Percentiles rank a stretch among this genome's conserved stretches.
phyloP scores from a whole-genome alignment of 2,888 invertebrate genomes.

The Dione juno region DNA sequence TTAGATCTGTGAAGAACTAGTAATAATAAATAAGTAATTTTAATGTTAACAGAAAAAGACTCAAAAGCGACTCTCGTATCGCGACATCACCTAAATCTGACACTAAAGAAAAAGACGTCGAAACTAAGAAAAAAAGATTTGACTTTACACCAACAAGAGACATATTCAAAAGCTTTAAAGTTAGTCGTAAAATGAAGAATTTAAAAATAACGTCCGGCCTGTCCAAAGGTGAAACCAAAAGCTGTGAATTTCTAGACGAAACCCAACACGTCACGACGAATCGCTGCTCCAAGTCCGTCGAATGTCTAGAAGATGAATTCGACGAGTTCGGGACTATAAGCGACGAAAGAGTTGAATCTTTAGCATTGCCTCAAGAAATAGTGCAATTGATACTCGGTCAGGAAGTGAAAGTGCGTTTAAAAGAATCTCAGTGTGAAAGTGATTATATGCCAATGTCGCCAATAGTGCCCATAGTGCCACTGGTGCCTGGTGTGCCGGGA shows the following conservation, averaged over 20 bases:
- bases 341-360: constrained; percentile 60
- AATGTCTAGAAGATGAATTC: constrained; percentile 67
- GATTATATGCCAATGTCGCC: constrained; percentile 79
- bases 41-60: constrained; percentile 63
- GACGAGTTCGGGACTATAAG: constrained; percentile 56
- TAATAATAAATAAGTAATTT: neutral
- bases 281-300: constrained; percentile 74
- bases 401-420: constrained; percentile 59
- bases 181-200: constrained; percentile 70
- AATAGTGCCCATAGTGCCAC: constrained; percentile 60
- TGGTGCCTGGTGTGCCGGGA: constrained; percentile 62
- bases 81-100: constrained; percentile 68
- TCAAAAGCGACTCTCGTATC: constrained; percentile 78
- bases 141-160: constrained; percentile 78
- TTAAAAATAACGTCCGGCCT: constrained; percentile 64
- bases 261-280: constrained; percentile 59
- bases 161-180: constrained; percentile 77
- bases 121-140: constrained; percentile 78
- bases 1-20: too few relatives aligned
- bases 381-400: constrained; percentile 68
- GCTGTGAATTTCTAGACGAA: constrained; percentile 77
- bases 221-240: constrained; percentile 71
- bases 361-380: constrained; percentile 70
- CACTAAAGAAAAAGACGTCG: constrained; percentile 70
- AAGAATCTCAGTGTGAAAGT: constrained; percentile 58